Conservation (phyloP, 53 echinoderm and acorn worm genomes). For the Holothuria scabra region DNA sequence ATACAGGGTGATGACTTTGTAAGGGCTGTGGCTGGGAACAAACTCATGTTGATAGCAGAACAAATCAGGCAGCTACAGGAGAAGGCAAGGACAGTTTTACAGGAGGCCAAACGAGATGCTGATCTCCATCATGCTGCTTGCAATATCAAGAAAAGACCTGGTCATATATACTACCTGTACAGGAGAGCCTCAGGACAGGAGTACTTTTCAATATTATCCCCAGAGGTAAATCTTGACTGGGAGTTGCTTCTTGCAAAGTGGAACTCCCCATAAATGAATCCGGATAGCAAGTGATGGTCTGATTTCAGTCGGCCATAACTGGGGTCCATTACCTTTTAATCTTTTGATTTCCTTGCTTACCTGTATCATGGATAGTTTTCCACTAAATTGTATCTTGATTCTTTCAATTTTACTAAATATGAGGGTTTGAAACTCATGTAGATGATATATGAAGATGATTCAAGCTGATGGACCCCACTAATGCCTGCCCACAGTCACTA, state of each 20-base stretch:
- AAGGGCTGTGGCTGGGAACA: constrained; percentile 86
- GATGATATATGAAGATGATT: no score
- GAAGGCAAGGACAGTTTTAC: constrained; percentile 80
- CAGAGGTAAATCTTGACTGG: constrained; percentile 56
- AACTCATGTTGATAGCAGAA: constrained; percentile 90
- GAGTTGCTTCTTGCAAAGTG: neutral
- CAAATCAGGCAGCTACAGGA: constrained; percentile 91
- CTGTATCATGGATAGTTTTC: no score
- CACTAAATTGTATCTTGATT: no score
- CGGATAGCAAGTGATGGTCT: no score
- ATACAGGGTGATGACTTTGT: constrained; percentile 92
- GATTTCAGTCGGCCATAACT: no score
- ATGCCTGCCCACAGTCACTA: no score
- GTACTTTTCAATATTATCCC: constrained; percentile 95
- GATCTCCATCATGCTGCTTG: constrained; percentile 93
- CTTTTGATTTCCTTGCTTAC: no score
- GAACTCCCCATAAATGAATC: no score
- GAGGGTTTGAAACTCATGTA: no score
- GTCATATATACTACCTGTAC: constrained; percentile 87
- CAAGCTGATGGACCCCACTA: no score
- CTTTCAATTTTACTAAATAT: no score
- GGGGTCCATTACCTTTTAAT: no score
- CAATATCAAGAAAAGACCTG: constrained; percentile 94
- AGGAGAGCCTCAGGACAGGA: constrained; percentile 79
- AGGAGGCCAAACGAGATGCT: constrained; percentile 93